Base-by-base conservation (phyloP, 2,113 vertebrate species). In the Alethe diademata region DNA sequence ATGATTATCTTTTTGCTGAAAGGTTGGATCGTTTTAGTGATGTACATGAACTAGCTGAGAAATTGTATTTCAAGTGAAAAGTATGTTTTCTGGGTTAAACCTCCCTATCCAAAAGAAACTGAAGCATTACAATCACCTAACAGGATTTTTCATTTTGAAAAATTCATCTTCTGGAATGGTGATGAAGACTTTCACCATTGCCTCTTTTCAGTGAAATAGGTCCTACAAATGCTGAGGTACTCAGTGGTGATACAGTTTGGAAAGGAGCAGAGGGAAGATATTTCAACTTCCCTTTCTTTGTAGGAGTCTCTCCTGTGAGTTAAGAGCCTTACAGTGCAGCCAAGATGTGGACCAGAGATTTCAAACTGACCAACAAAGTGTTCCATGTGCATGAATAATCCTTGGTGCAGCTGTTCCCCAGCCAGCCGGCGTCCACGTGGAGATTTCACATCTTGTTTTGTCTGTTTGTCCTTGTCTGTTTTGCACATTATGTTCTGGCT, bases 401-500 rank as follows among this genome's bases (percentile, higher is more conserved):
- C 70, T 22, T 17, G 78, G 67, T 80, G 94, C 96, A 96, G 96
- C 96, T 96, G 94, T 66, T 96, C 79, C 91, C 86, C 3, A 2
- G 8, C 14, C 88, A 94, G 94, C 83, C 40, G 1, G 78, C 5
- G 0, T 76, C 82, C 79, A 66, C 23, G 28, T 66, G 94, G 62
- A 56, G 81, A 50, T 95, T 94, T 94, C 91, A 79, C 91, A 56
- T 82, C 67, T 1, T 69, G 71, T 66, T 94, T 64, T 93, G 73
- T 91, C 8, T 65, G 66, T 66, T 83, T 90, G 87, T 8, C 94
- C 95, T 81, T 36, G 71, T 40, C 92, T 91, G 58, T 2, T 90
- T 61, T 69, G 93, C 84, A 89, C 95, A 89, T 87, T 92, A 22
- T 87, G 93, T 93, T 95, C 94, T 88, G 87, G 35, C 84, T 75